phyloP scores from a whole-genome alignment of 2,797 vertebrate genomes.

The Enteromius afrohamiltoni region DNA sequence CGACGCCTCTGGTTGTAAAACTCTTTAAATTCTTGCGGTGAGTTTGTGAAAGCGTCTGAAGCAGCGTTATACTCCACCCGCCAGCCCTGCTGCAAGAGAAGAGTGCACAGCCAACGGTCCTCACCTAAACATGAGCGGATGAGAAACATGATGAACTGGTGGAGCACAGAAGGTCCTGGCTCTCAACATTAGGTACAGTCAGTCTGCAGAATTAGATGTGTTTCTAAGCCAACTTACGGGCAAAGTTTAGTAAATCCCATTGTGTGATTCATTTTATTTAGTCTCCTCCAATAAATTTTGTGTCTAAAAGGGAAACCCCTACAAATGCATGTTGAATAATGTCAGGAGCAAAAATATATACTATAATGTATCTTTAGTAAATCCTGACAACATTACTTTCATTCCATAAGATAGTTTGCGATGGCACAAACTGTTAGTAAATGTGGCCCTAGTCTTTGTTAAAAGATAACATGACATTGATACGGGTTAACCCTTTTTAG shows the following conservation, averaged over 20 bases:
- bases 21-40: constrained; percentile 85
- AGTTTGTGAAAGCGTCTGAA: constrained; percentile 85
- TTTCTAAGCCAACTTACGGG: too few species aligned
- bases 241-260: too few species aligned
- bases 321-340: too few species aligned
- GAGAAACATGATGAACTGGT: not conserved
- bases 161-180: not conserved
- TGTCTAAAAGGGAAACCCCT: too few species aligned
- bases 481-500: not conserved
- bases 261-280: too few species aligned
- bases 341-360: too few species aligned
- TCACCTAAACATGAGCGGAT: constrained; percentile 70
- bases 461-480: not conserved
- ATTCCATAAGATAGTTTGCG: too few species aligned
- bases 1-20: constrained; percentile 85
- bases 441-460: not conserved
- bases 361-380: too few species aligned
- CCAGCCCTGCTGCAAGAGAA: constrained; percentile 84
- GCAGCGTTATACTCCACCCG: constrained; percentile 85
- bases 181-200: not conserved
- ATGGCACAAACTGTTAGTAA: too few species aligned
- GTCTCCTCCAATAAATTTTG: too few species aligned
- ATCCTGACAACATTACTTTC: too few species aligned
- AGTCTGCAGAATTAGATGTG: too few species aligned
- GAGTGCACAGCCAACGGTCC: constrained; percentile 85